phyloP scores from a whole-genome alignment of 1,140 invertebrate genomes.

The Parapsyche elsis region DNA sequence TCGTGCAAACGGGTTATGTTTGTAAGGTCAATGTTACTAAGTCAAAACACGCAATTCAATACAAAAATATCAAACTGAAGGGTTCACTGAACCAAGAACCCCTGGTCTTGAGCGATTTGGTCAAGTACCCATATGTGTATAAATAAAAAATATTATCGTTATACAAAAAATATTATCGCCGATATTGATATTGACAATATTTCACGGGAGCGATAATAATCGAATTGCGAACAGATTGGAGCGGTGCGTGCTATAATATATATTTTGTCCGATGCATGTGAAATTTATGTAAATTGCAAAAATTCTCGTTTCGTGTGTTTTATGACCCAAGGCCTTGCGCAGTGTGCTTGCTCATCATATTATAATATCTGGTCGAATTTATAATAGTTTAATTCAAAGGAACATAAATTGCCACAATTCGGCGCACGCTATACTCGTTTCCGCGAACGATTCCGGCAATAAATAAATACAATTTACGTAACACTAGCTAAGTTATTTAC shows the following conservation, averaged over 20 bases:
- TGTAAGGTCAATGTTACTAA: conserved; percentile 28
- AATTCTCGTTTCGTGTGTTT: conserved; percentile 20
- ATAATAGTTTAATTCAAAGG: conserved; percentile 19
- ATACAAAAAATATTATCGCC: no score
- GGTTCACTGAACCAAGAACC: conserved; percentile 1
- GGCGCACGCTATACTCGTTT: conserved; percentile 3
- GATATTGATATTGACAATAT: no score
- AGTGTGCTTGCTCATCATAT: conserved; percentile 6
- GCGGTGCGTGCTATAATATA: not conserved
- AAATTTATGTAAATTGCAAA: conserved; percentile 13
- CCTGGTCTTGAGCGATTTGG: not conserved
- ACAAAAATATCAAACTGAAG: not conserved
- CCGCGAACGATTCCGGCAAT: not conserved
- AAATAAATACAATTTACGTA: no score
- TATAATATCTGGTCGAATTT: conserved; percentile 10
- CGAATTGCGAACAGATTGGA: not conserved
- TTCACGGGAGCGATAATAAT: no score
- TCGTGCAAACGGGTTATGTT: not conserved
- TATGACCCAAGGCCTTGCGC: conserved; percentile 21
- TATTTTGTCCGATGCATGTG: conserved; percentile 12
- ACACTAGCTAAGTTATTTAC: no score
- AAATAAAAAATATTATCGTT: no score
- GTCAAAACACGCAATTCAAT: conserved; percentile 19
- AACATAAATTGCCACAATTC: conserved; percentile 21
- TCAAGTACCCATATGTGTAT: no score